Evolutionary conservation across 2,888 invertebrate genomes (phyloP), one percentile per base, ranked within the genome.

Genomic region (Sthenelais limicola): DNA sequence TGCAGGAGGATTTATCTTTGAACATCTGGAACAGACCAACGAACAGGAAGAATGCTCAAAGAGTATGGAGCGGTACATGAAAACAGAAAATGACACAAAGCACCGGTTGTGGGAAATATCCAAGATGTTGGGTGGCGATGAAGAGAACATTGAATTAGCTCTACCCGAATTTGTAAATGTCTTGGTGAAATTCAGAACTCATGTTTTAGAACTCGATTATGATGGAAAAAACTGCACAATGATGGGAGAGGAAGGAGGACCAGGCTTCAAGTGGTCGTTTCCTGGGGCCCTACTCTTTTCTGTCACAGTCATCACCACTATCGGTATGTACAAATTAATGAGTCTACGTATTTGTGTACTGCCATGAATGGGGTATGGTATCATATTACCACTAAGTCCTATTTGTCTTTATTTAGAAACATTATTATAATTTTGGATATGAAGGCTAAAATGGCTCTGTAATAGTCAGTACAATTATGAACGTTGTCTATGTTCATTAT

Each of bases 1-100:
- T 1, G 86, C 85, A 0, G 88, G 88, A 0, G 87, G 86, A 1
- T 87, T 85, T 78, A 85, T 87, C 62, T 88, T 88, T 76, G 82
- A 85, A 77, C 86, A 86, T 73, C 80, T 88, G 66, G 88, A 88
- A 76, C 81, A 82, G 72, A 84, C 85, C 69, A 87, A 87, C 77
- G 88, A 88, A 75, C 79, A 83, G 72, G 80, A 83, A 66, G 78
- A 85, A 51, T 86, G 86, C 76, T 80, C 82, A 69, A 84, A 85
- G 72, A 81, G 83, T 4, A 66, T 77, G 32, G 78, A 82, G 21
- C 85, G 84, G 73, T 87, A 87, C 76, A 30, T 30, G 0, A 75
- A 78, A 15, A 77, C 79, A 15, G 82, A 82, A 33, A 80, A 81
- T 68, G 81, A 81, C 38, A 81, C 82, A 21, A 76, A 82, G 26